Evolutionary conservation across 2,113 vertebrate genomes (phyloP), one percentile per base, ranked within the genome.

Genomic region (Indicator indicator): DNA sequence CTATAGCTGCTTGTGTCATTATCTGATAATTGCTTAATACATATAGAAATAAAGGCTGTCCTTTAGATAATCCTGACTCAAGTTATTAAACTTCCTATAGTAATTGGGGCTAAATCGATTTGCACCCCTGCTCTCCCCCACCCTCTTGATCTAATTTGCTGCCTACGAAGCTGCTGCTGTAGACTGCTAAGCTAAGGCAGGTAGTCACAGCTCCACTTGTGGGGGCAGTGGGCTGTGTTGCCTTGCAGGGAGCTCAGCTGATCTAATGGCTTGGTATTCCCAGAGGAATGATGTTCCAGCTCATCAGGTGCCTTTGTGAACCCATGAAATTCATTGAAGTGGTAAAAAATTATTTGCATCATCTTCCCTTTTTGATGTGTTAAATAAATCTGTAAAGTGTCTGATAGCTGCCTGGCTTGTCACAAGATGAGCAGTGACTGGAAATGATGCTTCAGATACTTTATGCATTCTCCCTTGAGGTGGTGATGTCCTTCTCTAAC

Each of bases 31-130:
- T 92, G 89, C 71, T 80, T 79, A 28, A 89, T 85, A 20, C 55
- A 19, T 67, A 4, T 59, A 63, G 64, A 79, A 94, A 77, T 88
- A 91, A 69, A 91, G 87, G 36, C 72, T 63, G 64, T 58, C 55
- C 72, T 88, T 73, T 30, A 59, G 78, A 4, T 91, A 87, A 69
- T 87, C 50, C 60, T 89, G 52, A 36, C 79, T 73, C 3, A 20
- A 13, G 69, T 94, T 92, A 80, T 36, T 77, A 76, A 74, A 77
- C 76, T 93, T 94, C 65, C 68, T 90, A 7, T 50, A 68, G 72
- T 80, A 83, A 28, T 48, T 86, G 21, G 38, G 70, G 69, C 60
- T 87, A 13, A 91, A 62, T 5, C 67, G 46, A 50, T 85, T 78
- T 82, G 64, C 55, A 74, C 40, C 44, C 12, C 56, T 94, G n/a